Evolutionary conservation across 2,113 vertebrate species (phyloP).

Genomic region (Urocynchramus pylzowi): DNA sequence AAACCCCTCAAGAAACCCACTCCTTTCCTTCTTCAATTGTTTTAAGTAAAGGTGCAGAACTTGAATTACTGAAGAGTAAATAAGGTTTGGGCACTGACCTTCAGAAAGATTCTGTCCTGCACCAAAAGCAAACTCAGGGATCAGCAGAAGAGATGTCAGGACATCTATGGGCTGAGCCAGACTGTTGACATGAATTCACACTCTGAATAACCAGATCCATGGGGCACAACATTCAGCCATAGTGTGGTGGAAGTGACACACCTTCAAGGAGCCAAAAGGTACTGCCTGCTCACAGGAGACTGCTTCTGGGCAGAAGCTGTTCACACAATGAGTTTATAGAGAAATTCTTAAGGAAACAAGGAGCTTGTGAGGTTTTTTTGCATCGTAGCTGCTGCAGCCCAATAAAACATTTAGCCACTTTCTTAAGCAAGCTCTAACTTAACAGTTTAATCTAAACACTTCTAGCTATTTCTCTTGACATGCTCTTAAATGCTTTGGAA

Average conservation of each 20-base stretch:
- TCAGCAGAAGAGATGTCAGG: not conserved
- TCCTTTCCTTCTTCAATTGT: not conserved
- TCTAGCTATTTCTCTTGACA: not conserved
- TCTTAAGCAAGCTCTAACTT: not conserved
- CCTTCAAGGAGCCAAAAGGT: not conserved
- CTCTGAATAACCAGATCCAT: not conserved
- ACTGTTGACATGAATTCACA: not conserved
- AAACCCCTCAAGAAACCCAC: not conserved
- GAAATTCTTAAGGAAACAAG: not conserved
- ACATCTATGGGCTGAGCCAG: not conserved
- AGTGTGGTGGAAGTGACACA: not conserved
- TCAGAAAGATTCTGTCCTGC: not conserved
- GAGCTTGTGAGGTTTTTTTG: not conserved
- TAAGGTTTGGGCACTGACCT: not conserved
- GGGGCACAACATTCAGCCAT: not conserved
- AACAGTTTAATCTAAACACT: not conserved
- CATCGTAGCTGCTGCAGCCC: not conserved
- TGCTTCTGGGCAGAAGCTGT: not conserved
- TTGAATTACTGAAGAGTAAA: not conserved
- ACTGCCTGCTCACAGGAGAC: not conserved
- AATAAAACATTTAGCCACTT: not conserved
- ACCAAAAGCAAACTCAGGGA: not conserved
- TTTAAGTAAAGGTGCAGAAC: not conserved
- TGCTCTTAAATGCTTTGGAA: not conserved
- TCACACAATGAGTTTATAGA: not conserved